Conservation (phyloP, 2,797 vertebrate species). For the Pantherophis vulpinus region DNA sequence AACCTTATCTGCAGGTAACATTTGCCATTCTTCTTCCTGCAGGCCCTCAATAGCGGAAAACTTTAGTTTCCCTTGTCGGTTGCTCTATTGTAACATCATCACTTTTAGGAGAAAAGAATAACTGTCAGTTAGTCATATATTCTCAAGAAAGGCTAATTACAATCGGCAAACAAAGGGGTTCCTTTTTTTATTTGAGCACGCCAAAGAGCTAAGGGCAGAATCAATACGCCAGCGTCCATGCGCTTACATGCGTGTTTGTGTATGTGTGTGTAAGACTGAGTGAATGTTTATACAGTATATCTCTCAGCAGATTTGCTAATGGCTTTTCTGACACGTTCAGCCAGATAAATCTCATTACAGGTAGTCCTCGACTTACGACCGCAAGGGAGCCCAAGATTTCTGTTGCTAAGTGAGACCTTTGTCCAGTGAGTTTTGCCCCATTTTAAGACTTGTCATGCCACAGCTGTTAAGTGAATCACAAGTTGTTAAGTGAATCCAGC, state of each 20-base stretch:
- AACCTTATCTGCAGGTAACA: not conserved
- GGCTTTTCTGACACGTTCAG: not conserved
- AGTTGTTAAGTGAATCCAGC: not conserved
- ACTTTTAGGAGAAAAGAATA: not conserved
- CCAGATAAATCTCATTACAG: not conserved
- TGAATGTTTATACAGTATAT: not conserved
- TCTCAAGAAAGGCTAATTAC: not conserved
- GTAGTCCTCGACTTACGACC: not conserved
- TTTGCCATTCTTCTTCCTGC: not conserved
- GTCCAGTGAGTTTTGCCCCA: not conserved
- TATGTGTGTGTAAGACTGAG: not conserved
- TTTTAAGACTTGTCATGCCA: not conserved
- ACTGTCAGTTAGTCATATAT: not conserved
- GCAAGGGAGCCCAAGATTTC: not conserved
- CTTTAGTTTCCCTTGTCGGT: not conserved
- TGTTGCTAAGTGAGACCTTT: not conserved
- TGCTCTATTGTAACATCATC: not conserved
- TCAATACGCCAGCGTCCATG: not conserved
- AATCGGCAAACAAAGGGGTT: not conserved
- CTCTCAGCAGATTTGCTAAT: not conserved
- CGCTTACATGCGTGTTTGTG: accelerated
- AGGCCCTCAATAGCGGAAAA: too few relatives aligned
- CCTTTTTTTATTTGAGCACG: not conserved
- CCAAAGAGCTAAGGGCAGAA: not conserved
- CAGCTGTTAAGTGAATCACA: not conserved